phyloP scores from a whole-genome alignment of 2,888 invertebrate species.

The Morpho achilles region DNA sequence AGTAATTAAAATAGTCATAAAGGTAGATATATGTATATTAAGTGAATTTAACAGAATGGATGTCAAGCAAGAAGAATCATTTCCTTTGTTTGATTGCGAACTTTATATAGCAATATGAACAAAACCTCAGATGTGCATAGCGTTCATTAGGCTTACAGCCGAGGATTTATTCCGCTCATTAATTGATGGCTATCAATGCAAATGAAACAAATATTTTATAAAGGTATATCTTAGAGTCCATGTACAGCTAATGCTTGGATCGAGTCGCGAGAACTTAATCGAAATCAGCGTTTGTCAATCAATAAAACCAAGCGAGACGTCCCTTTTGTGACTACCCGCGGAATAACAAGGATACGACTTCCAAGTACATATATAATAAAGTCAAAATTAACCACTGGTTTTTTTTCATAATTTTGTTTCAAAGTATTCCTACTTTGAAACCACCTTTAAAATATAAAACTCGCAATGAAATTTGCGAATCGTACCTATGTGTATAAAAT shows the following conservation, averaged over 20 bases:
- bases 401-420: too few relatives aligned
- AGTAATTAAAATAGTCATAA: too few relatives aligned
- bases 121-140: conserved; percentile 22
- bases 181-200: conserved; percentile 34
- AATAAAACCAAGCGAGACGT: conserved; percentile 60
- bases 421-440: too few relatives aligned
- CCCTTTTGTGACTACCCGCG: conserved; percentile 44
- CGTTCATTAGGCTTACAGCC: conserved; percentile 20
- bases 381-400: too few relatives aligned
- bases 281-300: conserved; percentile 73
- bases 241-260: conserved; percentile 59
- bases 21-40: too few relatives aligned
- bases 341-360: conserved; percentile 45
- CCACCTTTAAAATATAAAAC: too few relatives aligned
- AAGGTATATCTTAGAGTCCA: conserved; percentile 42
- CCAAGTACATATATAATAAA: too few relatives aligned
- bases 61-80: too few relatives aligned
- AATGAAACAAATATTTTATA: conserved; percentile 35
- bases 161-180: conserved; percentile 37
- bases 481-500: neutral
- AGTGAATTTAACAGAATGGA: too few relatives aligned
- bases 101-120: conserved; percentile 5
- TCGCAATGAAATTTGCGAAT: too few relatives aligned
- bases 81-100: neutral
- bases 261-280: conserved; percentile 66